These are phyloP conservation scores for Leucoraja erinaceus DNA, from an alignment of 2,113 vertebrate genomes.

Conservation along the genomic window DNA sequence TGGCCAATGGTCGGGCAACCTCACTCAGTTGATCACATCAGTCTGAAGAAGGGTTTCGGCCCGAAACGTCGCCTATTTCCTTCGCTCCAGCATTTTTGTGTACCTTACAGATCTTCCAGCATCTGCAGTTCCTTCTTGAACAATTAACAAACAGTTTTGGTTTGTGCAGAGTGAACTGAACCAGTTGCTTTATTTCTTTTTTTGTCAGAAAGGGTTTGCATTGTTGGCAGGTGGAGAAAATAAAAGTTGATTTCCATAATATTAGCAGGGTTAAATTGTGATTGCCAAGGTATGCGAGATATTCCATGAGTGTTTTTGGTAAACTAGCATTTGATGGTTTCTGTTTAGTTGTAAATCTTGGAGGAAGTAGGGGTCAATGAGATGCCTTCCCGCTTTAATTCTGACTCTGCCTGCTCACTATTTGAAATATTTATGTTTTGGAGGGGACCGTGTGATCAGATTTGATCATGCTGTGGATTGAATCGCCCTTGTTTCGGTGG, in stretches of 20 bases:
- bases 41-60: no score
- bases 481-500: neutral
- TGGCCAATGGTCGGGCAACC: neutral
- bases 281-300: neutral
- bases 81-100: no score
- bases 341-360: neutral
- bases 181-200: neutral
- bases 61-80: no score
- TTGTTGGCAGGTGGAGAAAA: neutral
- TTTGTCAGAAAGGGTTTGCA: neutral
- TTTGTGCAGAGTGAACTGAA: neutral
- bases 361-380: neutral
- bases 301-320: neutral
- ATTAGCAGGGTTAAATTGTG: no score
- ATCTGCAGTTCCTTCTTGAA: no score
- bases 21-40: neutral
- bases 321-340: neutral
- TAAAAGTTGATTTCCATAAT: neutral
- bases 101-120: no score
- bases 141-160: neutral
- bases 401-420: neutral
- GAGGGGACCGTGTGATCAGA: neutral
- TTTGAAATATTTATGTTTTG: neutral
- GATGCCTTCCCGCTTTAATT: neutral
- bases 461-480: neutral